These are phyloP conservation scores for Andrena dorsata DNA, from an alignment of 2,888 invertebrate genomes.

Conservation along the genomic window DNA sequence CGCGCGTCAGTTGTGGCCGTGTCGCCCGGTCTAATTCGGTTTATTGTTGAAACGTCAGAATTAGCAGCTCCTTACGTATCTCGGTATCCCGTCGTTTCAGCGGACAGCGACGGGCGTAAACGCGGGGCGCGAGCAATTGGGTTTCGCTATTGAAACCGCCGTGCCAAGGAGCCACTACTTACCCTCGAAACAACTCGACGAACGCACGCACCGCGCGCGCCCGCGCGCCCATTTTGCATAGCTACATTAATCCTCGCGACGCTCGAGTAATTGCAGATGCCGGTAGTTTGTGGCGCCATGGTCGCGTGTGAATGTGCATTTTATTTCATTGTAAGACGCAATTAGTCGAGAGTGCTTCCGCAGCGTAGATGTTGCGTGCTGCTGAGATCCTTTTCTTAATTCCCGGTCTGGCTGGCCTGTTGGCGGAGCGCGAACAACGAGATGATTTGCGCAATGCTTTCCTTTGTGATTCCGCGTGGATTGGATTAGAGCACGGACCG, in stretches of 20 bases:
- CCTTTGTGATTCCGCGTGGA: no score
- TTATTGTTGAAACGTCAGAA: conserved; percentile 60
- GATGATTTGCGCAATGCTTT: not conserved
- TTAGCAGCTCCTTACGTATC: conserved; percentile 55
- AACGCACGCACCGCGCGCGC: conserved; percentile 5
- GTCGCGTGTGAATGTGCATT: conserved; percentile 22
- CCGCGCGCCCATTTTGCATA: conserved; percentile 30
- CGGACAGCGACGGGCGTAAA: not conserved
- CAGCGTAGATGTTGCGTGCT: not conserved
- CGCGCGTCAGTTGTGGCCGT: conserved; percentile 40
- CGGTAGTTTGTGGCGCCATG: conserved; percentile 33
- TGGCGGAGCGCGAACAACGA: not conserved
- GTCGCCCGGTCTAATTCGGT: conserved; percentile 43
- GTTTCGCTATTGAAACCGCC: conserved; percentile 27
- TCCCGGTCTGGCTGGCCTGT: no score
- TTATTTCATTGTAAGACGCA: conserved; percentile 23
- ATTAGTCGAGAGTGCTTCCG: conserved; percentile 12
- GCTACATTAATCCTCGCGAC: conserved; percentile 28
- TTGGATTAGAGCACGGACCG: no score
- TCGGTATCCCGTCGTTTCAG: conserved; percentile 44
- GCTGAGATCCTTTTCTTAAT: not conserved
- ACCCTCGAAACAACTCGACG: conserved; percentile 10
- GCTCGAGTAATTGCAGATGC: conserved; percentile 29
- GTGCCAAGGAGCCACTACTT: conserved; percentile 14
- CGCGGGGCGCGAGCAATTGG: conserved; percentile 28